Evolutionary conservation across 2,888 invertebrate genomes (phyloP).

Genomic region (Meteorus colon): DNA sequence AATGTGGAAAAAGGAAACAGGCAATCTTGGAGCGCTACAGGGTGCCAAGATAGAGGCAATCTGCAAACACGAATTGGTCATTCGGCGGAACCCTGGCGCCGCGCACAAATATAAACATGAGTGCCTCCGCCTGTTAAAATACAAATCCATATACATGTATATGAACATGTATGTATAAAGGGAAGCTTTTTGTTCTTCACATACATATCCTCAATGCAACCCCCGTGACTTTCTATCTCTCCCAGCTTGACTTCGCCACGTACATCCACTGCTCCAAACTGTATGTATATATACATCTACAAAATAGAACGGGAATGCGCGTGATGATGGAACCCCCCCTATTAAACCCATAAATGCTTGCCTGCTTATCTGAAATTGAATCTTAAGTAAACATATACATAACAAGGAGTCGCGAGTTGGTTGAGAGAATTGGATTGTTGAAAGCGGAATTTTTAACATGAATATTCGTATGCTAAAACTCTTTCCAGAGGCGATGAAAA

Average conservation of each 20-base stretch:
- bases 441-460: background rate
- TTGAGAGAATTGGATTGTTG: no score
- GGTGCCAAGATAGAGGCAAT: constrained; percentile 71
- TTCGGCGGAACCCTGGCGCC: constrained; percentile 67
- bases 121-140: constrained; percentile 49
- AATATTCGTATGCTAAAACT: background rate
- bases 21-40: constrained; percentile 66
- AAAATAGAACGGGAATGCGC: constrained; percentile 22
- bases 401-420: no score
- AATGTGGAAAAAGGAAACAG: constrained; percentile 68
- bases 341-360: constrained; percentile 41
- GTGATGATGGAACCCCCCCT: constrained; percentile 46
- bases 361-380: constrained; percentile 59
- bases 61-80: constrained; percentile 73
- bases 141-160: constrained; percentile 1
- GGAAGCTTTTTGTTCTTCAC: background rate
- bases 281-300: constrained; percentile 22
- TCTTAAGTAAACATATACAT: constrained; percentile 52
- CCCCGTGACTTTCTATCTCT: constrained; percentile 55
- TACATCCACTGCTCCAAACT: constrained; percentile 16
- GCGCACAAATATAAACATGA: constrained; percentile 39
- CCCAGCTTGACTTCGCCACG: constrained; percentile 49
- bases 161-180: constrained; percentile 49
- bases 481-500: background rate
- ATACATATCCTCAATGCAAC: constrained; percentile 45